These are phyloP conservation scores for Scortum barcoo DNA, from an alignment of 2,113 vertebrate genomes.

Conservation along the genomic window DNA sequence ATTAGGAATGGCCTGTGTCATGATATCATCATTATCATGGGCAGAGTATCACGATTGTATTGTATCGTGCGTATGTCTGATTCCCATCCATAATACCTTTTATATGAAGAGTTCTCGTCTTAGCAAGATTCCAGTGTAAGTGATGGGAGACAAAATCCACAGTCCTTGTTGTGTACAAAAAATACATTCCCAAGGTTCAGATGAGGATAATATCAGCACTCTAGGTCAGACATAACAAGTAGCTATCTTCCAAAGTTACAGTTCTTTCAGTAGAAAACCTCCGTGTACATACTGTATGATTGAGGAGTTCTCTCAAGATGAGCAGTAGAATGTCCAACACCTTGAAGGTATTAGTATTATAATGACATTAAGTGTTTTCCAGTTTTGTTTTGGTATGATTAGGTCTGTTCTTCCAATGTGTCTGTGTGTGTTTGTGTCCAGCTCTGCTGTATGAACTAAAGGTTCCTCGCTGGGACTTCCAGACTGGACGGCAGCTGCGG, in stretches of 20 bases:
- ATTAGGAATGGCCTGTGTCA: too few species aligned
- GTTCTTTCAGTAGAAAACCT: not conserved
- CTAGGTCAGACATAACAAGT: not conserved
- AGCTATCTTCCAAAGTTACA: not conserved
- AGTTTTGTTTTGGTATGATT: not conserved
- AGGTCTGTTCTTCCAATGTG: not conserved
- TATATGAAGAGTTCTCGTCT: too few species aligned
- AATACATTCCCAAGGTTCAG: not conserved
- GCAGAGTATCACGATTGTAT: too few species aligned
- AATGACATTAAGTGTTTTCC: not conserved
- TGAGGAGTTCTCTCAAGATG: not conserved
- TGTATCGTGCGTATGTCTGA: too few species aligned
- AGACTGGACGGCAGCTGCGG: slow-evolving; percentile 95
- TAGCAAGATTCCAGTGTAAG: not conserved
- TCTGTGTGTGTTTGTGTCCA: slow-evolving; percentile 64
- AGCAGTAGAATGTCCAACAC: not conserved
- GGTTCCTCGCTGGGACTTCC: slow-evolving; percentile 98
- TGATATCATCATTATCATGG: too few species aligned
- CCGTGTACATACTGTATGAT: not conserved
- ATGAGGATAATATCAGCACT: not conserved
- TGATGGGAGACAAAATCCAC: not conserved
- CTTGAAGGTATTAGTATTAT: not conserved
- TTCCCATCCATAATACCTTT: too few species aligned
- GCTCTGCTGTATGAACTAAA: slow-evolving; percentile 95
- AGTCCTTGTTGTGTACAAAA: not conserved